Evolutionary conservation across 1,140 invertebrate genomes (phyloP).

Genomic region (Achroia grisella): DNA sequence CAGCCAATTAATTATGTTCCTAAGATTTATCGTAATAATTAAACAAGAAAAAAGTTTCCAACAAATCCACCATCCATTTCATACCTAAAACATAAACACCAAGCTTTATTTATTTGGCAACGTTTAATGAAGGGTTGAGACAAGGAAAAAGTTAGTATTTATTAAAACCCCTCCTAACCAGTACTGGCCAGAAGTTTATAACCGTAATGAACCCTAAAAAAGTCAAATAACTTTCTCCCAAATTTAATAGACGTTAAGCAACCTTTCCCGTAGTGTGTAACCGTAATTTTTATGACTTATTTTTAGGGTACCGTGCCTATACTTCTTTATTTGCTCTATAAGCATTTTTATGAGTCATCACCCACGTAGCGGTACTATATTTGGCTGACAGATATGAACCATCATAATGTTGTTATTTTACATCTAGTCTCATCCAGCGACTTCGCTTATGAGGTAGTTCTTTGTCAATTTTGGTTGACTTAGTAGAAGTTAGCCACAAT

Average conservation of each 20-base stretch:
- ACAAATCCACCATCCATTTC: no score
- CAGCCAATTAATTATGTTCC: no score
- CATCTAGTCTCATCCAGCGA: no score
- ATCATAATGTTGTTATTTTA: no score
- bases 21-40: no score
- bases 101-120: neutral
- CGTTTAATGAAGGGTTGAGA: neutral
- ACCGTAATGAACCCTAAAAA: slow-evolving; percentile 1
- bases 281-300: slow-evolving; percentile 5
- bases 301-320: slow-evolving; percentile 3
- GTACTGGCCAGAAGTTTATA: neutral
- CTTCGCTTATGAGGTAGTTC: no score
- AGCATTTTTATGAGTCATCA: slow-evolving; percentile 4
- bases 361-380: no score
- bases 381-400: no score
- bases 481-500: no score
- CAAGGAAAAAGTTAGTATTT: neutral
- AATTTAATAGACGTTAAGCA: neutral
- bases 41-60: no score
- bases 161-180: neutral
- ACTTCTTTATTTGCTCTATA: neutral
- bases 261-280: neutral
- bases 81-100: no score
- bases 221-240: slow-evolving; percentile 1
- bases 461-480: no score